phyloP scores from a whole-genome alignment of 2,888 invertebrate species.

The Sinopyrophorus schimmeli region DNA sequence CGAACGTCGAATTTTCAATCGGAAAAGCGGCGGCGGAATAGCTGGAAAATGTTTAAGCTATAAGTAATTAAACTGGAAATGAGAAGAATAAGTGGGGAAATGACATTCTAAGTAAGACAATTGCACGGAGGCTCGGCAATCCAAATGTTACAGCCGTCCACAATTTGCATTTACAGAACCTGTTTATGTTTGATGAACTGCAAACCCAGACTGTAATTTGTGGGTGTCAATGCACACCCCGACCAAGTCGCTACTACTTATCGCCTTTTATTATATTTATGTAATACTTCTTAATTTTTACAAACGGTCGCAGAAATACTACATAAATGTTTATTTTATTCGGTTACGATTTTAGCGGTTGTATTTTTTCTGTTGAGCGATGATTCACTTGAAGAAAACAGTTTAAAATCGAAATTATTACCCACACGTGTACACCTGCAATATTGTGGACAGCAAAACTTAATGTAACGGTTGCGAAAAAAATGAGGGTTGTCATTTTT shows the following conservation, averaged over 20 bases:
- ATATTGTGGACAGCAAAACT: no score
- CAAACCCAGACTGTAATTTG: conserved; percentile 32
- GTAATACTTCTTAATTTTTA: conserved; percentile 22
- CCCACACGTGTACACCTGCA: no score
- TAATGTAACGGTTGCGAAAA: no score
- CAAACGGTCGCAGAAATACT: no score
- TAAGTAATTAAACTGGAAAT: conserved; percentile 16
- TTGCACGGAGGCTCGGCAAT: conserved; percentile 28
- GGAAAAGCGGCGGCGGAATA: conserved; percentile 16
- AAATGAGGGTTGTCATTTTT: no score
- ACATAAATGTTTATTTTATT: no score
- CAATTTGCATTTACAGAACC: conserved; percentile 38
- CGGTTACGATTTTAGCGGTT: no score
- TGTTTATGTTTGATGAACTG: conserved; percentile 39
- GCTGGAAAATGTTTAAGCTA: not conserved
- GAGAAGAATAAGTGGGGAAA: conserved; percentile 18
- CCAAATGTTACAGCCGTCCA: conserved; percentile 36
- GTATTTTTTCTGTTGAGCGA: no score
- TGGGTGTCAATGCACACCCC: conserved; percentile 33
- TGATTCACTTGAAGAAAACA: no score
- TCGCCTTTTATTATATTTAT: conserved; percentile 21
- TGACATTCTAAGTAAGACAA: conserved; percentile 28
- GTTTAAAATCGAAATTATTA: no score
- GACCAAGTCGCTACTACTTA: conserved; percentile 28
- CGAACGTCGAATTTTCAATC: not conserved